These are phyloP conservation scores for Potorous gilbertii DNA, from an alignment of 2,797 vertebrate genomes.

Conservation along the genomic window DNA sequence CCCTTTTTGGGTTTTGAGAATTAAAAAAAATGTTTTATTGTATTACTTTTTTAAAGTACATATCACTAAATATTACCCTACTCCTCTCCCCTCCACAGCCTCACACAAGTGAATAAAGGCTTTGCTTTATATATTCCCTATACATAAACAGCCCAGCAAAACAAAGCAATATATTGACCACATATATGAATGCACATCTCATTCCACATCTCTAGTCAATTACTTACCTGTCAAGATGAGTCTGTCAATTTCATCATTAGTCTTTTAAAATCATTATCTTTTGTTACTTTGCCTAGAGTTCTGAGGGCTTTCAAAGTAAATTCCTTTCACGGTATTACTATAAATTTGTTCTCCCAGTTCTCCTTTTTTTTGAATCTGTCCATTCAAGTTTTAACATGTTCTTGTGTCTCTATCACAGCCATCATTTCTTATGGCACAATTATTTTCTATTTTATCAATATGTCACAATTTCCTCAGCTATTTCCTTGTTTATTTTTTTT, in stretches of 20 bases:
- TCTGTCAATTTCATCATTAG: background rate
- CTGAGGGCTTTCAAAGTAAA: background rate
- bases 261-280: background rate
- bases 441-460: background rate
- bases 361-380: background rate
- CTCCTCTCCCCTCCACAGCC: background rate
- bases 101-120: background rate
- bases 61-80: background rate
- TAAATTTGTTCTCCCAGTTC: background rate
- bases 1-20: background rate
- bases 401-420: background rate
- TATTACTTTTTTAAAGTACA: background rate
- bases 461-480: background rate
- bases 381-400: background rate
- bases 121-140: background rate
- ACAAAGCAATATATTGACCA: background rate
- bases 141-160: background rate
- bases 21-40: background rate
- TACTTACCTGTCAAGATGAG: background rate
- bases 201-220: background rate
- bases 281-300: background rate
- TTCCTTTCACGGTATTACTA: background rate
- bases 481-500: background rate
- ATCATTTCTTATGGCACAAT: background rate
- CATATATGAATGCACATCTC: background rate